A percentile compares a stretch with the other conserved stretches of the same genome.
These are phyloP conservation scores for Rissa tridactyla DNA, from an alignment of 2,113 vertebrate genomes.

Conservation along the genomic window DNA sequence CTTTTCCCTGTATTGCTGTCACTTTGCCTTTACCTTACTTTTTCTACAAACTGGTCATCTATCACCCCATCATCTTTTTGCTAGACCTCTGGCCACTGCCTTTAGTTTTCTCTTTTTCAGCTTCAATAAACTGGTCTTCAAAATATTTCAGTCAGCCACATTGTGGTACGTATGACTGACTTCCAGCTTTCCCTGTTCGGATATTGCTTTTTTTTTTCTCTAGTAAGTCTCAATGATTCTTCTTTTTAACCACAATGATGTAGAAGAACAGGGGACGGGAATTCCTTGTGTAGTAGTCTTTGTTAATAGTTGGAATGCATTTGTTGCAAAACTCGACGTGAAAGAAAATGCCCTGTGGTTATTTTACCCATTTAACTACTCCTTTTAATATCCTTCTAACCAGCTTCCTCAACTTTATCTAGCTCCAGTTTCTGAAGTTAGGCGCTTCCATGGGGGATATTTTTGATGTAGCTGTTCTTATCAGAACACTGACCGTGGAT, in stretches of 20 bases:
- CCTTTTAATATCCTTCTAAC: neutral
- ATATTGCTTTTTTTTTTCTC: neutral
- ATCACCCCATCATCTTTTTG: neutral
- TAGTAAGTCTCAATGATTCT: neutral
- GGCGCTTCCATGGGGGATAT: neutral
- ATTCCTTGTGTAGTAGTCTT: neutral
- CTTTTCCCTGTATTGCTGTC: neutral
- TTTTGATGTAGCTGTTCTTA: neutral
- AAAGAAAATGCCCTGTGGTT: neutral
- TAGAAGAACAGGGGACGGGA: neutral
- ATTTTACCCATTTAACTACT: neutral
- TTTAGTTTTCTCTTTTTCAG: neutral
- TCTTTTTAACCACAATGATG: neutral
- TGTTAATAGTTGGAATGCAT: neutral
- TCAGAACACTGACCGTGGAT: neutral
- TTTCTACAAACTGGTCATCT: neutral
- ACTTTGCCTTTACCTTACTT: neutral
- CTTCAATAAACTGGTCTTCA: neutral
- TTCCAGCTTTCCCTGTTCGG: neutral
- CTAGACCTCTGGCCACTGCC: neutral
- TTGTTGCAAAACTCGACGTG: neutral
- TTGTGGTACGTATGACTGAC: neutral
- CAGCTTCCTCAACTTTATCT: neutral
- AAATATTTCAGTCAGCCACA: neutral
- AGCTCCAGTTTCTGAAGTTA: neutral